These are phyloP conservation scores for Philereme transversata DNA, from an alignment of 2,888 invertebrate species.

Conservation along the genomic window DNA sequence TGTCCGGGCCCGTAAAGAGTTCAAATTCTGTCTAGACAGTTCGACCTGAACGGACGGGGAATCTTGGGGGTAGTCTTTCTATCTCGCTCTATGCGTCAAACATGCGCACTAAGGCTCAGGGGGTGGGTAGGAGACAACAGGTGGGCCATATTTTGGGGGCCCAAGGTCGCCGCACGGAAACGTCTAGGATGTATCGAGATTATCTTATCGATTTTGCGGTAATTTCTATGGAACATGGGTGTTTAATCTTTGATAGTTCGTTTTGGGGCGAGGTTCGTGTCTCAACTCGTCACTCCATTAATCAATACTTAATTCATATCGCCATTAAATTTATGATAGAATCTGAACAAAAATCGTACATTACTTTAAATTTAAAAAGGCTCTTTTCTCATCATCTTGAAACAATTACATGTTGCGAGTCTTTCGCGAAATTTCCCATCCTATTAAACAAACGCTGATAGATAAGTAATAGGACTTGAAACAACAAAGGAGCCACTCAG, in stretches of 20 bases:
- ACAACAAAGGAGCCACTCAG: conserved; percentile 45
- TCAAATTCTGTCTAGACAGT: conserved; percentile 80
- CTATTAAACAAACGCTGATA: conserved; percentile 33
- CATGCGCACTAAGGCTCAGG: conserved; percentile 67
- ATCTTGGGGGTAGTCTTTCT: conserved; percentile 50
- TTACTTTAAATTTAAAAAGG: no score
- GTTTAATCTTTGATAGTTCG: conserved; percentile 9
- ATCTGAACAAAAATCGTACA: no score
- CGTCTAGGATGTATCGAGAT: conserved; percentile 75
- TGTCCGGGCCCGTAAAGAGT: conserved; percentile 72
- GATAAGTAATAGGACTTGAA: conserved; percentile 38
- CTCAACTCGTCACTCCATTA: not conserved
- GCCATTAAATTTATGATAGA: no score
- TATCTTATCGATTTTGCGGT: conserved; percentile 69
- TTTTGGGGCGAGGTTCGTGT: conserved; percentile 4
- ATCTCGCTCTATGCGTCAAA: conserved; percentile 68
- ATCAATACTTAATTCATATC: not conserved
- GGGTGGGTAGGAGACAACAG: conserved; percentile 66
- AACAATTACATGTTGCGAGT: no score
- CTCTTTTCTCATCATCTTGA: no score
- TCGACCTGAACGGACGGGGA: conserved; percentile 67
- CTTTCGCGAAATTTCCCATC: conserved; percentile 2
- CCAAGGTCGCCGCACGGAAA: conserved; percentile 81
- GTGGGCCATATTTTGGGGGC: conserved; percentile 63
- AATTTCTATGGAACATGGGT: conserved; percentile 48